Base-by-base conservation (phyloP, 37 sponge, comb jelly and placozoan genomes). In the Amphimedon queenslandica region DNA sequence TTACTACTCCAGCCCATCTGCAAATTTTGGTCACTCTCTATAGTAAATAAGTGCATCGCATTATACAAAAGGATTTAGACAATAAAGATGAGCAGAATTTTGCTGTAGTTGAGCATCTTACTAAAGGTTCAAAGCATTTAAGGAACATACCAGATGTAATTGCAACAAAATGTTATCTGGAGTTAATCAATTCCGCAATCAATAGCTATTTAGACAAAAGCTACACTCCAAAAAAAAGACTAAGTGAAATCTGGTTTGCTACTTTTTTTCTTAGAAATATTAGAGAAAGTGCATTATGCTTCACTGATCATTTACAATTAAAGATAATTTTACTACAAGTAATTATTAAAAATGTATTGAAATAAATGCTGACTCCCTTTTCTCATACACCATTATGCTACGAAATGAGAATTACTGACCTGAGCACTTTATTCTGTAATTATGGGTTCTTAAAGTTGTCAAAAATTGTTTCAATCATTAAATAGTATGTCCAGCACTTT, bases 51-150 rank as follows among this genome's bases (percentile, higher is more conserved):
- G 58, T 57, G 70, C 78, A 77, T 67, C 69, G 78, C 6, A 30
- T 77, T 37, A 57, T 58, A 0, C 51, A 57, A 51, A 77, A 67
- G 57, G 78, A 77, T 67, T n/a, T 51, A 31, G 40, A 77, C 70
- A 69, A 77, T 37, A 77, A 77, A 77, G 78, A 77, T 34, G 43
- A 57, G n/a, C 69, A 77, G 40, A 77, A 67, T 39, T 68, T 40
- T 65, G 33, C 41, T 39, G 77, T 55, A 28, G 67, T 64, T 1
- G 1, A 65, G 42, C 40, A 64, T 28, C 2, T 76, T 1, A 64
- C 67, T 1, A 39, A 33, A n/a, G 51, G 24, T 8, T 64, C 77
- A 42, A 1, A 1, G 2, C 11, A 65, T 1, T 53, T 76, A 37
- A 47, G 51, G 4, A 4, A 51, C 2, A 6, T 77, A 5, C 69